Conservation (phyloP, 2,113 vertebrate species). For the Macrotus californicus region DNA sequence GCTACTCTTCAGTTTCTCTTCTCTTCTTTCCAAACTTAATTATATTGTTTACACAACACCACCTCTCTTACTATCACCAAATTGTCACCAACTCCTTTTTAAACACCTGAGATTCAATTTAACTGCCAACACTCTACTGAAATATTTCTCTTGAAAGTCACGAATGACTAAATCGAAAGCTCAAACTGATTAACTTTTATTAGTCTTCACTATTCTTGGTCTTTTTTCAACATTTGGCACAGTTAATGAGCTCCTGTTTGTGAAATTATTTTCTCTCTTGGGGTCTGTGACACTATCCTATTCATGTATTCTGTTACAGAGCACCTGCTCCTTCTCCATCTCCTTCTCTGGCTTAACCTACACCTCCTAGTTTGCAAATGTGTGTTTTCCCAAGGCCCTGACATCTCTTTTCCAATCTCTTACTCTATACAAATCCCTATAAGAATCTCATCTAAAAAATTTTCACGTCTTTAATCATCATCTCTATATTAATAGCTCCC, state of each 20-base stretch:
- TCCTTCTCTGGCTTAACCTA: neutral
- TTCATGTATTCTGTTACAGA: neutral
- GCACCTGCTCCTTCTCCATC: neutral
- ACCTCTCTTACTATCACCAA: neutral
- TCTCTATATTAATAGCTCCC: neutral
- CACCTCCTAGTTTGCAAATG: neutral
- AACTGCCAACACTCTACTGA: neutral
- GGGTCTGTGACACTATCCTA: neutral
- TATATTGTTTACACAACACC: neutral
- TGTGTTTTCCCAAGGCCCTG: neutral
- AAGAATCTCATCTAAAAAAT: neutral
- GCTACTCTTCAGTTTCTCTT: neutral
- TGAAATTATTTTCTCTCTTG: neutral
- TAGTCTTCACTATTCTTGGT: neutral
- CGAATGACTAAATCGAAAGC: neutral
- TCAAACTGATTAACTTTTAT: neutral
- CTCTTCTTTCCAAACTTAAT: slow-evolving; percentile 30
- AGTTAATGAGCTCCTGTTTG: neutral
- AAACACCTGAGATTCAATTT: neutral
- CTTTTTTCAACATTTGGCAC: neutral
- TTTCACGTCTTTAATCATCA: neutral
- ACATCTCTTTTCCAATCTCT: neutral
- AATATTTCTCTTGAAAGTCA: neutral
- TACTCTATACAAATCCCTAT: neutral
- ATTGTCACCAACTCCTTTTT: neutral